Percentiles rank a stretch among this genome's conserved stretches.
Conservation (phyloP, 2,113 vertebrate genomes). For the Daphoenositta chrysoptera region DNA sequence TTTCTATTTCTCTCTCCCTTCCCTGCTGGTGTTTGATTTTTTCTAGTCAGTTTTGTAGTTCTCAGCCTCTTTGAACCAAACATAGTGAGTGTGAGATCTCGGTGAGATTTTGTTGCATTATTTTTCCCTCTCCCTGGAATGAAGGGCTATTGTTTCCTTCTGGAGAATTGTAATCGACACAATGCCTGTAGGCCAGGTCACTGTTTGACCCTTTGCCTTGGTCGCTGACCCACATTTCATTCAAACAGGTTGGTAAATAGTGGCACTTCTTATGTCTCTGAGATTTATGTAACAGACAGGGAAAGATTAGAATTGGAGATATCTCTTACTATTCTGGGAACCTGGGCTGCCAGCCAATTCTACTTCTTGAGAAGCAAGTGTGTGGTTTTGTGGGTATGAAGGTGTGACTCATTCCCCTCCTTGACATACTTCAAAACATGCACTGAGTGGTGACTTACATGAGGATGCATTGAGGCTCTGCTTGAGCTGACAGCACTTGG, state of each 20-base stretch:
- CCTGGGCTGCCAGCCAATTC: constrained; percentile 6
- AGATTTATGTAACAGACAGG: background rate
- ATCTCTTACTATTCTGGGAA: background rate
- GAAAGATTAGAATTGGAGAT: constrained; percentile 21
- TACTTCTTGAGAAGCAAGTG: background rate
- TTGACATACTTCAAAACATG: background rate
- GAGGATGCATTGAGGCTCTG: background rate
- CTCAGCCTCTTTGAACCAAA: background rate
- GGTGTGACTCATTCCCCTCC: background rate
- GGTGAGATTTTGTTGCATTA: background rate
- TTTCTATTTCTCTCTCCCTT: background rate
- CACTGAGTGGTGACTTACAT: background rate
- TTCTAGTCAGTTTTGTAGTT: background rate
- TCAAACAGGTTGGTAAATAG: background rate
- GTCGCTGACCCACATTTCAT: background rate
- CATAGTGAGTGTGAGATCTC: fast-evolving
- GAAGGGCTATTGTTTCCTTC: background rate
- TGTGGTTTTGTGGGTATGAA: background rate
- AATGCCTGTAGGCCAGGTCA: background rate
- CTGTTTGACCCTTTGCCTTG: background rate
- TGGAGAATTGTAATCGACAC: background rate
- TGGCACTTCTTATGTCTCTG: background rate
- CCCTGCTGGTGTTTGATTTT: background rate
- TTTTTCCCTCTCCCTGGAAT: background rate
- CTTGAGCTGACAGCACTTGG: background rate